These are phyloP conservation scores for Oxyruncus cristatus DNA, from an alignment of 2,113 vertebrate species.

Conservation along the genomic window DNA sequence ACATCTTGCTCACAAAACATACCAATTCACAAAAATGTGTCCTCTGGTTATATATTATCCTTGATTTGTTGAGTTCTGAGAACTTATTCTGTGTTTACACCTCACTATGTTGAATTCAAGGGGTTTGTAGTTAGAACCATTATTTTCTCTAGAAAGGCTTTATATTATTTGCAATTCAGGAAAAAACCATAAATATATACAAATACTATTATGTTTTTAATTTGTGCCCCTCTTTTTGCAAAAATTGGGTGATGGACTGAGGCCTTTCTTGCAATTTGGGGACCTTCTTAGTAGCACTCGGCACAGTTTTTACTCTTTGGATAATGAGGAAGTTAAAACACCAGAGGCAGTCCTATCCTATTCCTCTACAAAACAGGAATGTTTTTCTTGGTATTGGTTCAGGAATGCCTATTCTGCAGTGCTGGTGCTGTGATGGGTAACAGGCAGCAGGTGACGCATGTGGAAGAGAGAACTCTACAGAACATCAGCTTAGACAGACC, in stretches of 20 bases:
- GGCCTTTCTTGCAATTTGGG: background rate
- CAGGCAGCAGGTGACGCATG: background rate
- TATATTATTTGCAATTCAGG: background rate
- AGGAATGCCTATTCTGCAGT: background rate
- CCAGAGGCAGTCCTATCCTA: background rate
- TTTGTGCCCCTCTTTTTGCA: background rate
- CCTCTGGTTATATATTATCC: background rate
- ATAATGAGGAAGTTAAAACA: background rate
- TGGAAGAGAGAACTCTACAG: background rate
- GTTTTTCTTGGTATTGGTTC: background rate
- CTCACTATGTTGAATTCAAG: background rate
- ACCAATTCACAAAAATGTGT: background rate
- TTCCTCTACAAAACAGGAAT: background rate
- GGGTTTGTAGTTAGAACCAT: background rate
- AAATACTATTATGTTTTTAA: background rate
- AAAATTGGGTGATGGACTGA: background rate
- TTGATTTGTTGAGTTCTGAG: background rate
- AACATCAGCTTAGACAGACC: background rate
- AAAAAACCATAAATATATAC: fast-evolving
- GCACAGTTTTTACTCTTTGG: background rate
- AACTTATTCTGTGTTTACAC: background rate
- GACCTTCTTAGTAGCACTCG: background rate
- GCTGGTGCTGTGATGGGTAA: background rate
- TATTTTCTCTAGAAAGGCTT: background rate
- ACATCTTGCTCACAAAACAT: background rate